A percentile compares a stretch with the other conserved stretches of the same genome.
These are phyloP conservation scores for Holocentrus rufus DNA, from an alignment of 2,797 vertebrate species.

Conservation along the genomic window DNA sequence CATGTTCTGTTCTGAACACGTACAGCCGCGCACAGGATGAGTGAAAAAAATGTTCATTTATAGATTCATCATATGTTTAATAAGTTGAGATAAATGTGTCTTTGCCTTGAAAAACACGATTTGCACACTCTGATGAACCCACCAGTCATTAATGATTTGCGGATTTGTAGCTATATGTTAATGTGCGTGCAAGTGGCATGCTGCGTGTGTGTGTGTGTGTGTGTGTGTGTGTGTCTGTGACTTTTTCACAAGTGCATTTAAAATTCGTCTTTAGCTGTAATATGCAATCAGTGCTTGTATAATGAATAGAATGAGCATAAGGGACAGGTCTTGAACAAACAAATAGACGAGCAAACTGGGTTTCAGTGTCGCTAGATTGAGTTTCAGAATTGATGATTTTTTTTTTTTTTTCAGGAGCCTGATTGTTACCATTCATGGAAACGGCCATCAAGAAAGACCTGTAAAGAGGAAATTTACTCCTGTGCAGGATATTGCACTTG, in stretches of 20 bases:
- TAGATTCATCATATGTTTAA: conserved; percentile 66
- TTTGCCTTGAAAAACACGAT: conserved; percentile 59
- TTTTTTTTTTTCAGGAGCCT: too few relatives aligned
- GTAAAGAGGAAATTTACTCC: neutral
- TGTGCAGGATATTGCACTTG: neutral
- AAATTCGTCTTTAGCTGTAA: too few relatives aligned
- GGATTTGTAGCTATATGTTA: conserved; percentile 40
- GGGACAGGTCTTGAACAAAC: too few relatives aligned
- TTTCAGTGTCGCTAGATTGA: too few relatives aligned
- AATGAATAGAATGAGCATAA: too few relatives aligned
- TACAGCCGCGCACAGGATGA: conserved; percentile 30
- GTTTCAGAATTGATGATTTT: too few relatives aligned
- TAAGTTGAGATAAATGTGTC: conserved; percentile 60
- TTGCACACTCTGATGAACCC: conserved; percentile 45
- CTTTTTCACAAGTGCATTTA: too few relatives aligned
- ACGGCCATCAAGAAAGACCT: neutral
- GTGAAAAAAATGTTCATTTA: conserved; percentile 41
- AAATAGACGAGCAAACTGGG: too few relatives aligned
- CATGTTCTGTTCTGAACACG: conserved; percentile 46
- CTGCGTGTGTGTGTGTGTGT: neutral
- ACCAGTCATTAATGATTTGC: conserved; percentile 38
- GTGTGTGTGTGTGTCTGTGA: too few relatives aligned
- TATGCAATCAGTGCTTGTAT: too few relatives aligned
- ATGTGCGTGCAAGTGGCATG: conserved; percentile 37
- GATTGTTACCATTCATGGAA: neutral